Evolutionary conservation across 2,797 vertebrate genomes (phyloP), one percentile per base, ranked within the genome.

Genomic region (Phyllotis vaccarum): DNA sequence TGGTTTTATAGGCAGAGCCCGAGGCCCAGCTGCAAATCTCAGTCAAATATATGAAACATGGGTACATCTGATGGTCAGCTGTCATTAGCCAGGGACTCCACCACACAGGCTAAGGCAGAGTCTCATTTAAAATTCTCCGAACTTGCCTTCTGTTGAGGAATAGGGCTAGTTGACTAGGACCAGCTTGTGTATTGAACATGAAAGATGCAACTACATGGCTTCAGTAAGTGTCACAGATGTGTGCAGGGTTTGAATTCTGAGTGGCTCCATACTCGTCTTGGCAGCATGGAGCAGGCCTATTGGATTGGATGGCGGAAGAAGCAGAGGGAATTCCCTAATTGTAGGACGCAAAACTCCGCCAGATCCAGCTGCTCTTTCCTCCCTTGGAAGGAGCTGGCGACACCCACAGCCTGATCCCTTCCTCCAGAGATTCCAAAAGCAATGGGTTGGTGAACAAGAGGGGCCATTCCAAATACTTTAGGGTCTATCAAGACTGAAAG

Each of bases 11-110:
- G 19, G 17, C n/a, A 43, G 1, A 12, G 31, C 1, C 16, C 54
- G 17, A 3, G 16, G 9, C 52, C 52, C 43, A 27, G 27, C 5
- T 31, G 19, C n/a, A 56, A 37, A 21, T 19, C 52, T 21, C 3
- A 46, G 49, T 54, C 34, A 4, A 72, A 89, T 0, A 1, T 1
- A 3, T 0, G 0, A 83, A 10, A 3, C 22, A 89, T 37, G 10
- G 34, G 21, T 9, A 1, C 0, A 14, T 6, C 2, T 0, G 1
- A n/a, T 31, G 31, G 10, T n/a, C 49, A 21, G 75, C 12, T 9
- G 60, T 24, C 54, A 54, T 24, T 21, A 3, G 27, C 40, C 37
- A 24, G 17, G 37, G 6, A 43, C 37, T 60, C 54, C 0, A 22
- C 54, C 54, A 60, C 6, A 34, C 37, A 0, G 4, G 37, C 46